phyloP scores from a whole-genome alignment of 2,888 invertebrate species.

The Cantharis rufa region DNA sequence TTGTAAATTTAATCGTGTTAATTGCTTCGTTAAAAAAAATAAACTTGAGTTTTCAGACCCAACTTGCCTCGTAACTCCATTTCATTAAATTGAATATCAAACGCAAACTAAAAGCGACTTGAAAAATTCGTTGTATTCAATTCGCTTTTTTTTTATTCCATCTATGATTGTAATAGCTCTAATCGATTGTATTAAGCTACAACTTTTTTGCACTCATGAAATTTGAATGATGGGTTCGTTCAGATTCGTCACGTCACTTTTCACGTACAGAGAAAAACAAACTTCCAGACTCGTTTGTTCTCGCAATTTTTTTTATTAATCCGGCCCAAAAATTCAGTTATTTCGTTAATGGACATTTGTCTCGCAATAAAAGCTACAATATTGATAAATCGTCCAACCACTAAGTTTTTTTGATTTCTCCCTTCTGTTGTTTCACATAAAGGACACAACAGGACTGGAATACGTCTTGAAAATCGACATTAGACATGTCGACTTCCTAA shows the following conservation, averaged over 20 bases:
- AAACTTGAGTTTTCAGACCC: background rate
- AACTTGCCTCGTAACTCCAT: background rate
- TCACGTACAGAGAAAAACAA: background rate
- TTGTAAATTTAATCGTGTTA: background rate
- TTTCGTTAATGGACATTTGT: background rate
- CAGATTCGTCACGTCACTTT: background rate
- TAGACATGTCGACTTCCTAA: conserved; percentile 13
- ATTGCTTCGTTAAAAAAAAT: background rate
- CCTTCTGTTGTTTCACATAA: conserved; percentile 12
- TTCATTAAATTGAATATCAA: background rate
- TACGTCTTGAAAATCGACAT: conserved; percentile 20
- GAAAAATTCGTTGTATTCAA: background rate
- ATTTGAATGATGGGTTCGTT: background rate
- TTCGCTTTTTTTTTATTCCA: background rate
- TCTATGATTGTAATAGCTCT: background rate
- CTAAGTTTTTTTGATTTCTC: conserved; percentile 10
- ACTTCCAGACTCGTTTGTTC: background rate
- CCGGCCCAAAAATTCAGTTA: too few relatives aligned
- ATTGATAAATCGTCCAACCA: background rate
- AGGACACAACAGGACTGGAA: conserved; percentile 15
- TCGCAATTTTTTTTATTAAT: background rate
- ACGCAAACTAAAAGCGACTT: background rate
- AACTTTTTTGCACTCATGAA: background rate
- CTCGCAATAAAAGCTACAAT: background rate
- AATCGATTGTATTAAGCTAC: background rate